These are phyloP conservation scores for Malacoctenus gilli DNA, from an alignment of 2,797 vertebrate genomes.

Conservation along the genomic window DNA sequence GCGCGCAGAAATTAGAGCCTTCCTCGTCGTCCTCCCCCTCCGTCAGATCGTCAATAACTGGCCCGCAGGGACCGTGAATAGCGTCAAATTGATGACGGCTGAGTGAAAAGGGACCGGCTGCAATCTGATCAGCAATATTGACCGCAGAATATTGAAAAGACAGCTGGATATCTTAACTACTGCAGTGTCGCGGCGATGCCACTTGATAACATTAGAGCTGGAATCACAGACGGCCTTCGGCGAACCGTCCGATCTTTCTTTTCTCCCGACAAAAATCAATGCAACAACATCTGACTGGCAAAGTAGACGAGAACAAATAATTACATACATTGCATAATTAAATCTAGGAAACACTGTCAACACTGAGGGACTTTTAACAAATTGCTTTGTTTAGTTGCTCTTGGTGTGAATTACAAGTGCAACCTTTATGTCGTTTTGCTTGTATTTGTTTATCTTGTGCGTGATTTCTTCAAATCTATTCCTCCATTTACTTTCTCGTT, in stretches of 20 bases:
- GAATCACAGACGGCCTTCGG: conserved; percentile 17
- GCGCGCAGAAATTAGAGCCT: conserved; percentile 27
- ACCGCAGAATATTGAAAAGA: conserved; percentile 52
- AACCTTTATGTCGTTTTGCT: no score
- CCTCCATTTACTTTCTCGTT: no score
- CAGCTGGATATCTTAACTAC: conserved; percentile 61
- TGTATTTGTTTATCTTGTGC: no score
- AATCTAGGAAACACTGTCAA: not conserved
- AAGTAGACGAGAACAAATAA: not conserved
- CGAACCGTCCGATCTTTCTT: conserved; percentile 6
- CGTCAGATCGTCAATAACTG: conserved; percentile 54
- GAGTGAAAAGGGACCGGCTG: conserved; percentile 44
- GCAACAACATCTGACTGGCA: not conserved
- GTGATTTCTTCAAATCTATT: no score
- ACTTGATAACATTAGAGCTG: conserved; percentile 47
- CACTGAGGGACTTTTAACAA: no score
- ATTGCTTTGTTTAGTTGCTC: no score
- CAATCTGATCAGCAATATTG: conserved; percentile 70
- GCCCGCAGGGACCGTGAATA: conserved; percentile 38
- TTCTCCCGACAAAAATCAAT: conserved; percentile 10
- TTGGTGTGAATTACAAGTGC: no score
- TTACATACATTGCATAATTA: not conserved
- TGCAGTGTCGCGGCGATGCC: conserved; percentile 35
- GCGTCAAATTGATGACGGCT: conserved; percentile 51
- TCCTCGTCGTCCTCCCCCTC: conserved; percentile 32